Conservation (phyloP, 2,888 invertebrate species). For the Drosophila monieri region DNA sequence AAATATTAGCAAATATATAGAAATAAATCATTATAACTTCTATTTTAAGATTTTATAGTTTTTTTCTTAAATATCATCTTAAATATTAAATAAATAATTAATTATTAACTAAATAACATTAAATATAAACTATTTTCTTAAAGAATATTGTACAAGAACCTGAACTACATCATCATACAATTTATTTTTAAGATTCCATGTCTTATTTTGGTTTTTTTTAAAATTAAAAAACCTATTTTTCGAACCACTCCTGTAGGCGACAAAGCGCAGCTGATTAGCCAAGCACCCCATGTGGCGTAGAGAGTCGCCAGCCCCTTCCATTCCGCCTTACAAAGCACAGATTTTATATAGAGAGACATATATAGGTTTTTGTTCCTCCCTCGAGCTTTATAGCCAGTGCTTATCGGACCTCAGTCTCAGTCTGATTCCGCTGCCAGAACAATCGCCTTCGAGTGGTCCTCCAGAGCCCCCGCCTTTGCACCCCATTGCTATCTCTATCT, state of each 20-base stretch:
- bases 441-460: slow-evolving; percentile 20
- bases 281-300: slow-evolving; percentile 30
- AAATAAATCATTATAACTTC: too few species aligned
- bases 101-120: too few species aligned
- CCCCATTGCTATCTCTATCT: slow-evolving; percentile 6
- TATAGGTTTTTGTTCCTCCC: neutral
- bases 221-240: neutral
- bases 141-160: too few species aligned
- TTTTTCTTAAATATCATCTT: too few species aligned
- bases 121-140: too few species aligned
- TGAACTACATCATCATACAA: neutral
- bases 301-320: slow-evolving; percentile 10
- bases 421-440: slow-evolving; percentile 16
- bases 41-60: too few species aligned
- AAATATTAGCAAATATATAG: too few species aligned
- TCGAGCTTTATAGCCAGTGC: slow-evolving; percentile 13
- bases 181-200: neutral
- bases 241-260: neutral
- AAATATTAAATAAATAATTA: too few species aligned
- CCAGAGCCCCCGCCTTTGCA: neutral
- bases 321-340: slow-evolving; percentile 4
- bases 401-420: slow-evolving; percentile 28
- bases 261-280: slow-evolving; percentile 24
- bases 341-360: neutral
- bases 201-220: too few species aligned